Base-by-base conservation (phyloP, 2,113 vertebrate species). In the Ameiurus melas region DNA sequence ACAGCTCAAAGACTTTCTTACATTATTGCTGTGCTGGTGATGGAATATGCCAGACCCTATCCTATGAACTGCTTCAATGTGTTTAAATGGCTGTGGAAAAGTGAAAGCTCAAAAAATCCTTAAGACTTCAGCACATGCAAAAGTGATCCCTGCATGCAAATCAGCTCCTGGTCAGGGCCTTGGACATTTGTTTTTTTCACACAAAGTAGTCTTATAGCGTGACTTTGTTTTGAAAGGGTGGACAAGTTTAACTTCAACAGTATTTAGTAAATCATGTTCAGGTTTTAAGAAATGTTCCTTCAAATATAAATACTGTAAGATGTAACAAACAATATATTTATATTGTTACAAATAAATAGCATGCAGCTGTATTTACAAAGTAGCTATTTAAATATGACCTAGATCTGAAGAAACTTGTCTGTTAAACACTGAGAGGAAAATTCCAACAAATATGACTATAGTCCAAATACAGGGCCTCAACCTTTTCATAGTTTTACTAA, bases 201-300 rank as follows among this genome's bases (percentile, higher is more conserved):
- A 78, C 82, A 88, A 88, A 84, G 71, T 75, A 84, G 87, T 53
- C 82, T 78, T 43, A 51, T 25, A 55, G 87, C 57, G 20, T 62
- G 36, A 73, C 71, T 84, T 79, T 88, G 83, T 88, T 88, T 66
- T 66, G 20, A 79, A 68, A 85, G 20, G 53, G 1, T 22, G 22
- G 51, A 79, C 86, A 83, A 71, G 87, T 85, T 22, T 6, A 77
- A 25, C 68, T 55, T 57, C 30, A 55, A 51, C 39, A 66, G 14
- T 16, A 60, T 60, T 60, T 83, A 75, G 36, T 33, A 58, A 13
- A 62, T 4, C 3, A 1, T n/a, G 16, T 10, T 68, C 60, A 64
- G 10, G 16, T 62, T 73, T 33, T 62, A 83, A 25, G 22, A 39
- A 62, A 43, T 62, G 25, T 79, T n/a, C 47, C 25, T 30, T n/a